Conservation (phyloP, 1,140 invertebrate species). For the Temnothorax nylanderi region DNA sequence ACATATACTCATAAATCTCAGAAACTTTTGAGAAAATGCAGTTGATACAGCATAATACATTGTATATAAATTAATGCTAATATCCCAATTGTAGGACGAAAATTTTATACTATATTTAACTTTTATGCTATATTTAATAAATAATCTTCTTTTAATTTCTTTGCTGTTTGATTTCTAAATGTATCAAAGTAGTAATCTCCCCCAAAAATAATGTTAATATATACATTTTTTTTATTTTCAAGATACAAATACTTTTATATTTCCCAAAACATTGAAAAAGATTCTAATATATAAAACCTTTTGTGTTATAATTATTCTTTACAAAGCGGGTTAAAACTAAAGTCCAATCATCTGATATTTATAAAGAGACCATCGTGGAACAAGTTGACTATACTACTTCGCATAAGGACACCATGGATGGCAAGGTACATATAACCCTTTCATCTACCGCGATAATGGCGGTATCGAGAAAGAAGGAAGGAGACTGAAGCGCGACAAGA, state of each 20-base stretch:
- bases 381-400: background rate
- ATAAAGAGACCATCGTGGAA: constrained; percentile 6
- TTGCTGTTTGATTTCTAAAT: background rate
- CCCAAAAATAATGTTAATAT: background rate
- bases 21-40: no score
- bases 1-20: background rate
- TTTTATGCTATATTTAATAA: background rate
- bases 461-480: constrained; percentile 41
- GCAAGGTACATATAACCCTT: constrained; percentile 58
- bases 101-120: background rate
- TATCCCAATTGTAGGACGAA: background rate
- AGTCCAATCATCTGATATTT: constrained; percentile 64
- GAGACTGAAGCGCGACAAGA: constrained; percentile 16
- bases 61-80: constrained; percentile 4
- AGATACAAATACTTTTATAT: background rate
- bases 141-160: background rate
- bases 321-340: background rate
- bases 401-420: background rate
- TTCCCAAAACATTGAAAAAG: background rate
- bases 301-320: background rate
- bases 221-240: background rate
- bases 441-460: constrained; percentile 63
- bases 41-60: background rate
- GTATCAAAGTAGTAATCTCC: background rate
- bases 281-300: background rate